Conservation (phyloP, 53 echinoderm and acorn worm species). For the Zoroaster sp. region DNA sequence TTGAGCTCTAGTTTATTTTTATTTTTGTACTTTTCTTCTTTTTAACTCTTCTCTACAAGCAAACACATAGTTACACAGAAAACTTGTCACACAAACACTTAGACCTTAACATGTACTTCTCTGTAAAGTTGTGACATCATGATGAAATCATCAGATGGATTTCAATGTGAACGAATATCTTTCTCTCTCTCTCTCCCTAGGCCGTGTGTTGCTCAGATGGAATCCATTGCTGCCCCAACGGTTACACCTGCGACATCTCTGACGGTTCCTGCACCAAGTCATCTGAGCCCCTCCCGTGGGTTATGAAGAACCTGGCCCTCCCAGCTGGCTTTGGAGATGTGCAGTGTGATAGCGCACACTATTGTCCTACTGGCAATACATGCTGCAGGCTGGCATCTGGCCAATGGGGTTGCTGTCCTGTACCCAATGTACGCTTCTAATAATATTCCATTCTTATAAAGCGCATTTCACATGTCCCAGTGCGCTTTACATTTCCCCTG, state of each 20-base stretch:
- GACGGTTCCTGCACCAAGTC: slow-evolving; percentile 37
- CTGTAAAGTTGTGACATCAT: too few species aligned
- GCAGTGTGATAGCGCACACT: not conserved
- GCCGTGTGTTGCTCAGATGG: slow-evolving; percentile 65
- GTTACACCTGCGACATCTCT: slow-evolving; percentile 28
- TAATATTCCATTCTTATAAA: not conserved
- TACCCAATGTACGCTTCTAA: slow-evolving; percentile 4
- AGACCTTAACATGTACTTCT: too few species aligned
- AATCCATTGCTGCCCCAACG: slow-evolving; percentile 53
- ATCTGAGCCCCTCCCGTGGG: slow-evolving; percentile 5
- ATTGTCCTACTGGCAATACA: slow-evolving; percentile 61
- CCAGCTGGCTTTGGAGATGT: not conserved
- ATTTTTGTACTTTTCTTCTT: too few species aligned
- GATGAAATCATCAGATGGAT: too few species aligned
- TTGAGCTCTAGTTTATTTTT: too few species aligned
- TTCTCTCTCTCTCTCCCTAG: slow-evolving; percentile 17
- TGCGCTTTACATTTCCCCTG: too few species aligned
- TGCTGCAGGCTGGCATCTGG: slow-evolving; percentile 58
- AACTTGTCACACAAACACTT: too few species aligned
- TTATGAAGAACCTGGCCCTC: slow-evolving; percentile 9
- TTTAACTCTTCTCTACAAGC: too few species aligned
- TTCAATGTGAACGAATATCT: not conserved
- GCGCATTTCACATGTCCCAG: too few species aligned
- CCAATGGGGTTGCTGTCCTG: slow-evolving; percentile 66
- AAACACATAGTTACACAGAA: too few species aligned